Conservation (phyloP, 2,113 vertebrate species). For the Coptodon bakossiorum region DNA sequence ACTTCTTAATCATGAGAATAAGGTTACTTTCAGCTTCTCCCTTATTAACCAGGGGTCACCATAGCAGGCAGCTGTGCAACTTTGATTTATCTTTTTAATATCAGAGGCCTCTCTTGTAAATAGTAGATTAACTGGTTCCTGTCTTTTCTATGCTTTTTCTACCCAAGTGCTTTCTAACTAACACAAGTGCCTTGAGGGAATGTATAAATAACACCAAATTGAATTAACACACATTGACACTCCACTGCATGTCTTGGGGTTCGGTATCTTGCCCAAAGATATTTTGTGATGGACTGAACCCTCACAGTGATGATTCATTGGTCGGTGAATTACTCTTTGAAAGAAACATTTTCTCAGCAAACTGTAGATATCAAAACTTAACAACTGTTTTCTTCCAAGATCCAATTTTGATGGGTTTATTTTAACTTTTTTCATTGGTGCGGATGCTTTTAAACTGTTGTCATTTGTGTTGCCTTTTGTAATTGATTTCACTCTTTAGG, state of each 20-base stretch:
- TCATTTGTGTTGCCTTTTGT: neutral
- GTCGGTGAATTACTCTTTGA: neutral
- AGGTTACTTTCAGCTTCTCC: neutral
- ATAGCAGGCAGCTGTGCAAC: neutral
- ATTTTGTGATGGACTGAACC: neutral
- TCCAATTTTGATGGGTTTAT: neutral
- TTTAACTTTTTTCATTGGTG: neutral
- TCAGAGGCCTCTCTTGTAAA: neutral
- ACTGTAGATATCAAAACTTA: neutral
- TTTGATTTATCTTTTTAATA: neutral
- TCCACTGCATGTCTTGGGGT: neutral
- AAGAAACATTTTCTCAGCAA: neutral
- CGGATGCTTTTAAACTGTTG: neutral
- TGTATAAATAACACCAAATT: neutral
- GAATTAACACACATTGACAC: neutral
- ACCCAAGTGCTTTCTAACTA: neutral
- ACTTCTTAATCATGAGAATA: neutral
- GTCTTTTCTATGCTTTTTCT: neutral
- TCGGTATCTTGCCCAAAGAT: neutral
- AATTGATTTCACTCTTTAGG: neutral
- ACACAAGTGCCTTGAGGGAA: neutral
- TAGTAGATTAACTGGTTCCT: neutral
- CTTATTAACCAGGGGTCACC: neutral
- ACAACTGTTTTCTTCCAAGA: neutral
- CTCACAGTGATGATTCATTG: neutral